A percentile compares a stretch with the other conserved stretches of the same genome.
Conservation (phyloP, 2,797 vertebrate genomes). For the Rhinophrynus dorsalis region DNA sequence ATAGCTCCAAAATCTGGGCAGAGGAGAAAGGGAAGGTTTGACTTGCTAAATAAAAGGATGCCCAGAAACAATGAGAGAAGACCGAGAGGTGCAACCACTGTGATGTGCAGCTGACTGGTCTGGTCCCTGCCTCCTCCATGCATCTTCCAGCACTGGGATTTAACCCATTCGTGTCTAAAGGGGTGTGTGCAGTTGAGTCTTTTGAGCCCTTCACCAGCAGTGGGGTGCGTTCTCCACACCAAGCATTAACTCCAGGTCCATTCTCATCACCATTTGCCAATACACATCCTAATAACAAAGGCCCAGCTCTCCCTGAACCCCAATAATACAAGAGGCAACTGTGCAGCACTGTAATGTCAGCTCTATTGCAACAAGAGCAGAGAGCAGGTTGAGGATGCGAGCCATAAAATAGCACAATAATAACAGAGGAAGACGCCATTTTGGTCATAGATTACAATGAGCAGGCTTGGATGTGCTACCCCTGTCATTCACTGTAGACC, state of each 20-base stretch:
- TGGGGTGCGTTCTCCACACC: background rate
- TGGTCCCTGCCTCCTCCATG: slow-evolving; percentile 46
- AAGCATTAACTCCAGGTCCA: background rate
- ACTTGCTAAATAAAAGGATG: slow-evolving; percentile 40
- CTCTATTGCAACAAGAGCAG: background rate
- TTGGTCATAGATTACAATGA: slow-evolving; percentile 73
- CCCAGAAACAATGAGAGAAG: slow-evolving; percentile 43
- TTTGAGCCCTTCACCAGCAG: background rate
- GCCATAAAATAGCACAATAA: slow-evolving; percentile 16
- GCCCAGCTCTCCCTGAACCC: background rate
- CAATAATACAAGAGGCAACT: background rate
- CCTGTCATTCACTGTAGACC: slow-evolving; percentile 43
- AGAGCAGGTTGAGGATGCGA: slow-evolving; percentile 19
- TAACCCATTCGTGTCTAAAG: slow-evolving; percentile 22
- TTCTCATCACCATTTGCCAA: background rate
- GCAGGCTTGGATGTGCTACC: slow-evolving; percentile 38
- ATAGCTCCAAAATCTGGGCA: slow-evolving; percentile 26
- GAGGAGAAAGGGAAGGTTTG: slow-evolving; percentile 27
- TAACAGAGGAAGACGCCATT: slow-evolving; percentile 67
- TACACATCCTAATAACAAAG: background rate
- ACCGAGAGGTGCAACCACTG: slow-evolving; percentile 41
- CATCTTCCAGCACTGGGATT: slow-evolving; percentile 40
- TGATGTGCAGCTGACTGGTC: slow-evolving; percentile 47
- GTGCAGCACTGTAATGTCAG: background rate
- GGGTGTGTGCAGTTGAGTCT: background rate